Percentiles rank a stretch among this genome's conserved stretches.
Evolutionary conservation across 2,113 vertebrate genomes (phyloP).

Genomic region (Chiloscyllium plagiosum): DNA sequence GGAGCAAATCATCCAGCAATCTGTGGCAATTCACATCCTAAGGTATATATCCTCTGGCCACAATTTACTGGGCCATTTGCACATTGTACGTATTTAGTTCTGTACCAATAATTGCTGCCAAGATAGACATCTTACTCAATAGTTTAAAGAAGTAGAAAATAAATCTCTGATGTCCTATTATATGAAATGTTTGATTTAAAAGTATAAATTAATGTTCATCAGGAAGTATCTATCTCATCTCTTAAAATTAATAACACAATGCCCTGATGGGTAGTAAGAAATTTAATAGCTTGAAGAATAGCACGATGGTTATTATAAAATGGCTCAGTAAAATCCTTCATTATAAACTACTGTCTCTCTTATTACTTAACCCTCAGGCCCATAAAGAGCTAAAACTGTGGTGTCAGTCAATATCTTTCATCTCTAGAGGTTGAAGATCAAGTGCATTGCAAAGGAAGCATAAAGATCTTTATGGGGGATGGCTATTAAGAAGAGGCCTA

Average conservation of each 20-base stretch:
- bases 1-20: not conserved
- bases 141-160: slow-evolving; percentile 23
- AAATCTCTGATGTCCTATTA: slow-evolving; percentile 2
- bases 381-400: not conserved
- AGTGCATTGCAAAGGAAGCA: not conserved
- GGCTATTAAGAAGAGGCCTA: not conserved
- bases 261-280: slow-evolving; percentile 18
- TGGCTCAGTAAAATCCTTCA: slow-evolving; percentile 3
- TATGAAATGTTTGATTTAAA: not conserved
- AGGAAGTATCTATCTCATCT: not conserved
- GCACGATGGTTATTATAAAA: slow-evolving; percentile 8
- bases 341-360: not conserved
- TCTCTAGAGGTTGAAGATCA: not conserved
- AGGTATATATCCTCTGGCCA: not conserved
- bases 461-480: not conserved
- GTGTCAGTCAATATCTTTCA: not conserved
- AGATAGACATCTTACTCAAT: not conserved
- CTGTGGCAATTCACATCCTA: not conserved
- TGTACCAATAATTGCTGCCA: not conserved
- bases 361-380: not conserved
- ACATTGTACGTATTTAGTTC: not conserved
- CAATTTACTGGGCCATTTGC: not conserved
- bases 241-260: slow-evolving; percentile 4
- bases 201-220: not conserved
- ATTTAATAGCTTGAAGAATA: slow-evolving; percentile 4